Evolutionary conservation across 2,113 vertebrate genomes (phyloP).

Genomic region (Atractosteus spatula): DNA sequence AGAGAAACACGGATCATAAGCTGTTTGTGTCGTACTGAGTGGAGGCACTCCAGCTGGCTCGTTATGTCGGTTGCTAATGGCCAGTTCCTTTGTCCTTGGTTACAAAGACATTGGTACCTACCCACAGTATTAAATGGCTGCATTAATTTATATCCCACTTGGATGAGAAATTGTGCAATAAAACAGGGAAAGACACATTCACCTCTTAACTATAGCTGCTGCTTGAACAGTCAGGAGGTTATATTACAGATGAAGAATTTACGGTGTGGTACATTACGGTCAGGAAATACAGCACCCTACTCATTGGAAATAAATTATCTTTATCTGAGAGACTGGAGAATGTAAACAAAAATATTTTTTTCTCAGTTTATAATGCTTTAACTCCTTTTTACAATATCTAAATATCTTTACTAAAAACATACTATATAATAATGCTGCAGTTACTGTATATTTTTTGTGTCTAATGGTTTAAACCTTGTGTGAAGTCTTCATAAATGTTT

Average conservation of each 20-base stretch:
- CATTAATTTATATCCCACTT: conserved; percentile 38
- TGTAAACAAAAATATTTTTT: neutral
- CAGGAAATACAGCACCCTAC: neutral
- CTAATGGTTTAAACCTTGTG: too few relatives aligned
- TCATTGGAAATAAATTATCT: neutral
- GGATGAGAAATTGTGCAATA: conserved; percentile 30
- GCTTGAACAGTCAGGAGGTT: neutral
- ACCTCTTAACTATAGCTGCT: conserved; percentile 15
- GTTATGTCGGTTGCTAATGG: too few relatives aligned
- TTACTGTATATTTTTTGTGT: too few relatives aligned
- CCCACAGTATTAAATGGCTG: neutral
- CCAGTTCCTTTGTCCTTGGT: too few relatives aligned
- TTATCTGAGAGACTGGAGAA: neutral
- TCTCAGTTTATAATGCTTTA: too few relatives aligned
- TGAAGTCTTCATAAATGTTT: too few relatives aligned
- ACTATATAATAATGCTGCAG: too few relatives aligned
- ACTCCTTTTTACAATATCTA: too few relatives aligned
- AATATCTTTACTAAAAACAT: too few relatives aligned
- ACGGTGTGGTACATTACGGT: neutral
- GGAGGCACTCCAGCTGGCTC: too few relatives aligned
- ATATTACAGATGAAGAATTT: neutral
- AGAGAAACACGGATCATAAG: too few relatives aligned
- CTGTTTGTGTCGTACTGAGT: too few relatives aligned
- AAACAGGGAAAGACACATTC: conserved; percentile 36
- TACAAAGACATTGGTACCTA: conserved; percentile 29